Evolutionary conservation across 2,888 invertebrate species (phyloP).

Genomic region (Aelia acuminata): DNA sequence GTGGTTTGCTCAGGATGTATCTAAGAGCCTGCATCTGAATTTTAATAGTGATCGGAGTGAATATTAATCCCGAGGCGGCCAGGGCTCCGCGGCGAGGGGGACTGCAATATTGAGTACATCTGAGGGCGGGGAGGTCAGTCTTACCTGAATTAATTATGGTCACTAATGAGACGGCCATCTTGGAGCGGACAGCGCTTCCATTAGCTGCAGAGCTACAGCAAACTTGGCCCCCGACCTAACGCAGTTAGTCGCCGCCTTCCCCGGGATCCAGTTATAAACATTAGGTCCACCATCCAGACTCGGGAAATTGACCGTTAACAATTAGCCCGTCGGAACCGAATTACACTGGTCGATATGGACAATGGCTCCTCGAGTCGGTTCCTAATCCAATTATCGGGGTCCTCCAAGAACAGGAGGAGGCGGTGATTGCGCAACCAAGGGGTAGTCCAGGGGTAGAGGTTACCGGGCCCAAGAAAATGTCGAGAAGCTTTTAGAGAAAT

Average conservation of each 20-base stretch:
- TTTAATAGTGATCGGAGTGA: not conserved
- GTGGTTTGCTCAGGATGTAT: not conserved
- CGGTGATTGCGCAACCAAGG: slow-evolving; percentile 2
- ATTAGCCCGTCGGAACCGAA: slow-evolving; percentile 42
- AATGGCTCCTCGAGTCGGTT: slow-evolving; percentile 46
- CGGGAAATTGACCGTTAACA: slow-evolving; percentile 57
- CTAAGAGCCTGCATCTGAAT: slow-evolving; percentile 12
- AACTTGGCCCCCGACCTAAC: slow-evolving; percentile 48
- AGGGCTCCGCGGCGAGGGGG: not conserved
- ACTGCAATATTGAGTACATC: slow-evolving; percentile 56
- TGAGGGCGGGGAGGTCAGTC: slow-evolving; percentile 53
- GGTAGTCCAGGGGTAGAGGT: not conserved
- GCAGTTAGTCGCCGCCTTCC: slow-evolving; percentile 50
- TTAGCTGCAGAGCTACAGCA: slow-evolving; percentile 54
- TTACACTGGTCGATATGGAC: slow-evolving; percentile 57
- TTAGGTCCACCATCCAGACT: slow-evolving; percentile 51
- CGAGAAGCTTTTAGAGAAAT: not conserved
- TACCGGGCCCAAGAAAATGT: not conserved
- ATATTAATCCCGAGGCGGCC: not conserved
- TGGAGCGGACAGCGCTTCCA: slow-evolving; percentile 26
- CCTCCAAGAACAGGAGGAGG: slow-evolving; percentile 35
- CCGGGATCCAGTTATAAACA: slow-evolving; percentile 53
- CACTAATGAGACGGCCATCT: slow-evolving; percentile 58
- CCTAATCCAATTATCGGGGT: slow-evolving; percentile 36
- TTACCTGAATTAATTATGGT: slow-evolving; percentile 55